Conservation (phyloP, 2,113 vertebrate species). For the Tauraco erythrolophus region DNA sequence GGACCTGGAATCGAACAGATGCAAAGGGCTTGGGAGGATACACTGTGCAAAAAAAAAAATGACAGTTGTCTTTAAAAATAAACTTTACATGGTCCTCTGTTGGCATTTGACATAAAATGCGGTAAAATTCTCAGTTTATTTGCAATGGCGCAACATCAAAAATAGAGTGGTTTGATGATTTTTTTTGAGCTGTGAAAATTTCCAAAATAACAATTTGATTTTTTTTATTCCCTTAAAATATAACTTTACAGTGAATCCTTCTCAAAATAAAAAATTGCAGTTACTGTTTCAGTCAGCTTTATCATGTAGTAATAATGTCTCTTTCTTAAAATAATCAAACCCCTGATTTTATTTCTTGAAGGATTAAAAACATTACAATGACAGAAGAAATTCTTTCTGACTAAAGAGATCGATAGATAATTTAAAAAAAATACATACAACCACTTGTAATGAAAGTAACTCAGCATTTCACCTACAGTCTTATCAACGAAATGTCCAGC, state of each 20-base stretch:
- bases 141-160: background rate
- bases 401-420: background rate
- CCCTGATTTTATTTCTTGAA: background rate
- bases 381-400: background rate
- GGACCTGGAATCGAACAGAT: background rate
- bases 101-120: background rate
- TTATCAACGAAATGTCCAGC: background rate
- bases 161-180: background rate
- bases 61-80: background rate
- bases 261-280: background rate
- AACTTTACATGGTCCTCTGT: background rate
- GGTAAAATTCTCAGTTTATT: background rate
- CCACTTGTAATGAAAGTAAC: background rate
- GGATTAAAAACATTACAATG: background rate
- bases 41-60: background rate
- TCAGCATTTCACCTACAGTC: background rate
- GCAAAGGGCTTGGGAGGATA: background rate
- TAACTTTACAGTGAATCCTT: background rate
- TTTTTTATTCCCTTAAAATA: background rate
- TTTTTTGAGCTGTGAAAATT: background rate
- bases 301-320: background rate
- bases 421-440: background rate
- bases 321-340: background rate
- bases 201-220: background rate
- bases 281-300: background rate